Base-by-base conservation (phyloP, 2,113 vertebrate species). In the Nansenia antarctica region DNA sequence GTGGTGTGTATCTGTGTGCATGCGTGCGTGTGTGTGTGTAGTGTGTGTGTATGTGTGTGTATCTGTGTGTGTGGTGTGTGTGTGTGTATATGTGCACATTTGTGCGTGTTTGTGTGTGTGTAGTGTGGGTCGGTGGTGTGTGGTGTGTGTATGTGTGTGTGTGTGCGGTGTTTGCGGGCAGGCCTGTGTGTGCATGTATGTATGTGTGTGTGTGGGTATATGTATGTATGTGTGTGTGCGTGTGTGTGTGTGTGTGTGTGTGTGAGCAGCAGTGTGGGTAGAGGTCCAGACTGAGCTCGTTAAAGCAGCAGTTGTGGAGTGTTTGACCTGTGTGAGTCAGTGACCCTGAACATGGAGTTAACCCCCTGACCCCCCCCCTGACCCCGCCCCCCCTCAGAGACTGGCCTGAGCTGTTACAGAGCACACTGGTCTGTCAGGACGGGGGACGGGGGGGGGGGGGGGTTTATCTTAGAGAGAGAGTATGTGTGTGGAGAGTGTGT, bases 271-370 rank as follows among this genome's bases (percentile, higher is more conserved):
- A 6, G 45, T 47, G 8, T 18, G 8, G 24, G 53, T 55, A 14
- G 2, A 27, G 18, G 31, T 60, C 9, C n/a, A 35, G 31, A n/a
- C 57, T 32, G 18, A 60, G 31, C 32, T 60, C 32, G 35, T 60
- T 60, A 34, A 8, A 9, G n/a, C 32, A n/a, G 30, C 58, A 60
- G 31, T 31, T 60, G 31, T 20, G 11, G 9, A 11, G 57, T 32
- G 57, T 59, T 59, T 59, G 57, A 59, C 57, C 57, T 31, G 29
- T 59, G 30, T 5, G 27, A 34, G 31, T 8, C 22, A 15, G 31
- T 35, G 31, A 60, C 58, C 31, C 58, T 60, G 58, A 60, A 60
- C 58, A 60, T 9, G 27, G 18, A 34, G 15, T 60, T 60, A 60
- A 60, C 32, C 58, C 9, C 18, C 6, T 35, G 58, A 60, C 58